Conservation (phyloP, 2,888 invertebrate genomes). For the Aphodius sticticus region DNA sequence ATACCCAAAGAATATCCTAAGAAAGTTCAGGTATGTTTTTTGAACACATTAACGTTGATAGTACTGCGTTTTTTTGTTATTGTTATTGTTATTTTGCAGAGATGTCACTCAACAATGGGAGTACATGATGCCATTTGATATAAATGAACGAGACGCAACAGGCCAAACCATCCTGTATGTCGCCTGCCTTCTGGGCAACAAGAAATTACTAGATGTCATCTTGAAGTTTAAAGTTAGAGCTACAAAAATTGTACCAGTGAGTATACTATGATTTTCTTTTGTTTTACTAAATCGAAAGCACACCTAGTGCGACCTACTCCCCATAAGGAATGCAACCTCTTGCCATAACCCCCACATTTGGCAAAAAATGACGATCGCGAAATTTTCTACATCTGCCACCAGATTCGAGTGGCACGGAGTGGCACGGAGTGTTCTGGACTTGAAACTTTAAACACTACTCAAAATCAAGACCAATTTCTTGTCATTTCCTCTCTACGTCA, state of each 20-base stretch:
- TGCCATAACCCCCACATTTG: too few relatives aligned
- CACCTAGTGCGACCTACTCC: too few relatives aligned
- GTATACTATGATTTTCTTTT: conserved; percentile 34
- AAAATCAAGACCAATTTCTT: too few relatives aligned
- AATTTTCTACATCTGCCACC: too few relatives aligned
- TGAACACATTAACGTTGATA: background rate
- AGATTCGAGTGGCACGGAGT: too few relatives aligned
- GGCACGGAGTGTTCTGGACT: too few relatives aligned
- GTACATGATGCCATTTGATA: conserved; percentile 89
- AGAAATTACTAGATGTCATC: conserved; percentile 78
- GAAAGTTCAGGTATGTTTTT: conserved; percentile 64
- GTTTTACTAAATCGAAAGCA: too few relatives aligned
- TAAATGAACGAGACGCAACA: conserved; percentile 89
- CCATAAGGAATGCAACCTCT: too few relatives aligned
- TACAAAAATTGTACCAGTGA: conserved; percentile 51
- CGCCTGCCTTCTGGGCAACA: conserved; percentile 85
- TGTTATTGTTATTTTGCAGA: conserved; percentile 56
- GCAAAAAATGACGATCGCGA: too few relatives aligned
- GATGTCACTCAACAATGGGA: conserved; percentile 80
- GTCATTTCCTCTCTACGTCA: too few relatives aligned
- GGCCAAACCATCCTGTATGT: conserved; percentile 92
- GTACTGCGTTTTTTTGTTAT: conserved; percentile 23
- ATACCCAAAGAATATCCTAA: conserved; percentile 77
- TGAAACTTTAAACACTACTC: too few relatives aligned
- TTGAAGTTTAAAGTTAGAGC: conserved; percentile 76